Evolutionary conservation across 1,140 invertebrate species (phyloP).

Genomic region (Pogonomyrmex californicus): DNA sequence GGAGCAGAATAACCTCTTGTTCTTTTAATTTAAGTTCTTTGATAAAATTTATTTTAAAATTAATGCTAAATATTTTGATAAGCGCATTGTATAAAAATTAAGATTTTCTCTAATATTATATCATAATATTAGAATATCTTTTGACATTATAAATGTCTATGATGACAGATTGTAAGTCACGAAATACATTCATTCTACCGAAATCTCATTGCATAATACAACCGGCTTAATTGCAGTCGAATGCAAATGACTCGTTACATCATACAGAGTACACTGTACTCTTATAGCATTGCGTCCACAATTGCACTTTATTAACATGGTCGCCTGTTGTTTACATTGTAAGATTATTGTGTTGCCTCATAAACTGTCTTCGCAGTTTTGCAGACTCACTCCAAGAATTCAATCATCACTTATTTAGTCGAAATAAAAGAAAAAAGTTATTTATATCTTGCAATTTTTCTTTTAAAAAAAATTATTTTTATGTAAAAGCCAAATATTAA

Average conservation of each 20-base stretch:
- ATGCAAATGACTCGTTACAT: slow-evolving; percentile 46
- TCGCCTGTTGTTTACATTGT: slow-evolving; percentile 39
- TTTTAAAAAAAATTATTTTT: neutral
- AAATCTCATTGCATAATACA: slow-evolving; percentile 47
- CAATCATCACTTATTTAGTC: neutral
- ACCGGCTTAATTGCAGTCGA: slow-evolving; percentile 10
- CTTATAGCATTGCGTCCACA: neutral
- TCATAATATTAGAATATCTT: neutral
- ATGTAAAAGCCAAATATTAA: neutral
- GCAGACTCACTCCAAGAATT: neutral
- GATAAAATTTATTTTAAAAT: slow-evolving; percentile 6
- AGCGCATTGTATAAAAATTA: neutral
- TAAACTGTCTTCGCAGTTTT: neutral
- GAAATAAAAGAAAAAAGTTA: neutral
- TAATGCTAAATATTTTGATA: neutral
- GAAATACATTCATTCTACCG: slow-evolving; percentile 5
- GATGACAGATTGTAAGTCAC: neutral
- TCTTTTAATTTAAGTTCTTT: neutral
- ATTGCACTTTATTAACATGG: slow-evolving; percentile 17
- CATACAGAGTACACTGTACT: neutral
- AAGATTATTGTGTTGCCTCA: slow-evolving; percentile 25
- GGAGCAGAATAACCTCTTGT: neutral
- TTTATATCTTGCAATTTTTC: neutral
- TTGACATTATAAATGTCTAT: neutral
- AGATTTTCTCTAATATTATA: neutral